These are phyloP conservation scores for Hylyphantes graminicola DNA, from an alignment of 1,140 invertebrate genomes.

Conservation along the genomic window DNA sequence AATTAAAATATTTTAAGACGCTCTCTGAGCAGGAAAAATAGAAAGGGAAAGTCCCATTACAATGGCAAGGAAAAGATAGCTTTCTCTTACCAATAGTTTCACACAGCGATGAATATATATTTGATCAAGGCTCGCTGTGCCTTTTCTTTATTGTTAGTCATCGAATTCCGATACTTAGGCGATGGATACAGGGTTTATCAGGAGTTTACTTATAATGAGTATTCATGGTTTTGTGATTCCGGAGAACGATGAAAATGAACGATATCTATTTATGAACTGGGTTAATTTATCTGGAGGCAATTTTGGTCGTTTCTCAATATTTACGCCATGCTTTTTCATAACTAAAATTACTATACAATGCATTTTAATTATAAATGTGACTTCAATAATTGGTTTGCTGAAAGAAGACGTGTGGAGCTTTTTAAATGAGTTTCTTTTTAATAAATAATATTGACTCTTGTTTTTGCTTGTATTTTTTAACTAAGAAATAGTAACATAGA, in stretches of 20 bases:
- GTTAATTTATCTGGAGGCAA: slow-evolving; percentile 11
- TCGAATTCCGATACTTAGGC: slow-evolving; percentile 30
- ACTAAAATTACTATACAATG: too few relatives aligned
- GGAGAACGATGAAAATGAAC: slow-evolving; percentile 36
- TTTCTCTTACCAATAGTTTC: slow-evolving; percentile 35
- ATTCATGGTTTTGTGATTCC: slow-evolving; percentile 40
- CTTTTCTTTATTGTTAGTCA: slow-evolving; percentile 12
- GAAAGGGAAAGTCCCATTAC: background rate
- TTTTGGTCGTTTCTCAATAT: background rate
- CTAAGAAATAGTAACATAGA: too few relatives aligned
- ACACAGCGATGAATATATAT: slow-evolving; percentile 37
- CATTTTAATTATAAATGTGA: too few relatives aligned
- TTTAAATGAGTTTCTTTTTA: too few relatives aligned
- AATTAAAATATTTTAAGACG: slow-evolving; percentile 36
- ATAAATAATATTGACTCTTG: too few relatives aligned
- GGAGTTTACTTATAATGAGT: slow-evolving; percentile 19
- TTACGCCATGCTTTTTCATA: background rate
- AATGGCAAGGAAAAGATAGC: slow-evolving; percentile 5
- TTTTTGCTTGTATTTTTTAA: too few relatives aligned
- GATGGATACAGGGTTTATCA: slow-evolving; percentile 36
- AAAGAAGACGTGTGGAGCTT: too few relatives aligned
- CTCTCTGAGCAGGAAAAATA: slow-evolving; percentile 15
- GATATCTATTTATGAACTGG: slow-evolving; percentile 41
- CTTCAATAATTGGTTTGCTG: too few relatives aligned
- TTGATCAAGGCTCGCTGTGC: background rate